phyloP scores from a whole-genome alignment of 1,140 invertebrate species.

The Trypoxylus dichotomus region DNA sequence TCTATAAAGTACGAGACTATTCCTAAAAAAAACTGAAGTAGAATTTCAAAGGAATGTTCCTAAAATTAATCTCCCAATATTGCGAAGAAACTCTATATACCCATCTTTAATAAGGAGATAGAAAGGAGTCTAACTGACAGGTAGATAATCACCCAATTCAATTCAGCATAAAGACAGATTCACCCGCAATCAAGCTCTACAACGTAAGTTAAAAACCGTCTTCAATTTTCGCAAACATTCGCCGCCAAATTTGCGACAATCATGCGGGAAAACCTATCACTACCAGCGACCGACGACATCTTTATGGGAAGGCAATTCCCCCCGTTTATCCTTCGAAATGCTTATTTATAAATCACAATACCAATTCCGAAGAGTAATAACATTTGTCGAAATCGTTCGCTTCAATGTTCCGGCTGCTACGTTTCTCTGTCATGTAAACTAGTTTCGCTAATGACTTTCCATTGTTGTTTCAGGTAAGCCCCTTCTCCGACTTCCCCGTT shows the following conservation, averaged over 20 bases:
- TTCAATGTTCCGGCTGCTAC: not conserved
- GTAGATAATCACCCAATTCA: too few species aligned
- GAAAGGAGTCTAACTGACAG: too few species aligned
- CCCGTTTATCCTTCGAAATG: not conserved
- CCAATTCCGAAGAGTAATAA: conserved; percentile 11
- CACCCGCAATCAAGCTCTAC: too few species aligned
- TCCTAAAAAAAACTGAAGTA: too few species aligned
- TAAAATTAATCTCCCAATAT: too few species aligned
- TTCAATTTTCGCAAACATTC: not conserved
- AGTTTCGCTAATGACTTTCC: conserved; percentile 21
- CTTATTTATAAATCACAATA: conserved; percentile 25
- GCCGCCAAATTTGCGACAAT: not conserved
- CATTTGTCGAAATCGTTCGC: conserved; percentile 21
- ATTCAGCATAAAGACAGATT: too few species aligned
- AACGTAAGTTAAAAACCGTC: not conserved
- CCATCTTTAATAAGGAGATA: too few species aligned
- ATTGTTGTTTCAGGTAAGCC: conserved; percentile 19
- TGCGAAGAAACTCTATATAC: too few species aligned
- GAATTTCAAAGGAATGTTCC: too few species aligned
- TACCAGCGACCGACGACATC: not conserved
- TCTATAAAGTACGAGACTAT: too few species aligned
- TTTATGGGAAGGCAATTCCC: not conserved
- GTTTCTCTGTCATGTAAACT: conserved; percentile 11
- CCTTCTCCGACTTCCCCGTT: not conserved
- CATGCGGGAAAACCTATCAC: not conserved